Evolutionary conservation across 2,797 vertebrate species (phyloP), one percentile per base, ranked within the genome.

Genomic region (Eidolon dupreanum): DNA sequence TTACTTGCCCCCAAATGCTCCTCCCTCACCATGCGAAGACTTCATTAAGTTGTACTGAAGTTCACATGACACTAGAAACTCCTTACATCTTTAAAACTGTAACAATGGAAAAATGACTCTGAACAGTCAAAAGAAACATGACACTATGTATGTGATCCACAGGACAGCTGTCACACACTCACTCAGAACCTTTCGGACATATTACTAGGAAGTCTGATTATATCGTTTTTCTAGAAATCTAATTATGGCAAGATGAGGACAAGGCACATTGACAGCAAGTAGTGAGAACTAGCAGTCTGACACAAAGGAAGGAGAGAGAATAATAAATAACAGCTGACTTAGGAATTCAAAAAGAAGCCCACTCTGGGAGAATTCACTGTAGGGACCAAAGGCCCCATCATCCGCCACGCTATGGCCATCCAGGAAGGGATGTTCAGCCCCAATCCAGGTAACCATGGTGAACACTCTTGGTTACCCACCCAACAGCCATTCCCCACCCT

Each of bases 151-250:
- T 53, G 13, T 4, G 16, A 91, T 6, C 49, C 57, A n/a, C 6
- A 90, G 84, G 88, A 65, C 4, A 55, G 68, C 43, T 87, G 57
- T 66, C 84, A 90, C 63, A 49, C 22, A 24, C 28, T 94, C 70
- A 31, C 26, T 19, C 8, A 41, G 43, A 84, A 74, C 59, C 68
- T 63, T 83, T 77, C 36, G 66, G 49, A 61, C 61, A 88, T 2
- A 51, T n/a, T 74, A 89, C 83, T 74, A 86, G 71, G 15, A 65
- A 88, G 66, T 85, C 75, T 79, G 70, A 55, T 73, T 33, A 28
- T 22, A 75, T 38, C n/a, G 70, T 61, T 90, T 93, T 91, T 93
- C 55, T 46, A 75, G 88, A 46, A 82, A 59, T 19, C 70, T 75
- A 94, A 79, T 33, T 28, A 61, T 12, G 59, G 55, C 33, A 93